Percentiles rank a stretch among this genome's conserved stretches.
These are phyloP conservation scores for Heterodera filipjevi DNA, from an alignment of 2,888 invertebrate genomes.

Conservation along the genomic window DNA sequence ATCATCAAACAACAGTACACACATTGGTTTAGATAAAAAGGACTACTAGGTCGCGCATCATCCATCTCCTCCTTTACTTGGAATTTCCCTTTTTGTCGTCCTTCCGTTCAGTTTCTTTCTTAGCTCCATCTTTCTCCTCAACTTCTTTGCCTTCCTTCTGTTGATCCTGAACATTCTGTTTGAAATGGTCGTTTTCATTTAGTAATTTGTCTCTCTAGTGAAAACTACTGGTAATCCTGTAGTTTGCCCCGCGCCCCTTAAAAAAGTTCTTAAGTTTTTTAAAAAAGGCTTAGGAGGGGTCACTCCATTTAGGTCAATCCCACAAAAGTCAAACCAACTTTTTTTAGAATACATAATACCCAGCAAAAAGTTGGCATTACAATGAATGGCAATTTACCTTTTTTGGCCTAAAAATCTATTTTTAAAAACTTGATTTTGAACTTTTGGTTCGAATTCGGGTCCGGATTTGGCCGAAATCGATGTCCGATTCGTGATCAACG, in stretches of 20 bases:
- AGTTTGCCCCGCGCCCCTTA: too few species aligned
- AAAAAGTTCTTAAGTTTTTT: too few species aligned
- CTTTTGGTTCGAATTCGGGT: not conserved
- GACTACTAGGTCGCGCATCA: not conserved
- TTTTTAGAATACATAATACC: too few species aligned
- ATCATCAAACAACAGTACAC: not conserved
- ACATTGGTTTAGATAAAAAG: not conserved
- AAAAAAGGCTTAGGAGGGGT: too few species aligned
- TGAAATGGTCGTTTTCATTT: too few species aligned
- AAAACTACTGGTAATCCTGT: too few species aligned
- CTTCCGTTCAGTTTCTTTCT: not conserved
- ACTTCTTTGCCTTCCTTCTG: not conserved
- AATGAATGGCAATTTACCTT: too few species aligned
- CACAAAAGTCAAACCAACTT: too few species aligned
- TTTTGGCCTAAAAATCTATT: too few species aligned
- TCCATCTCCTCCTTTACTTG: not conserved
- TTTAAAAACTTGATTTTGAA: not conserved
- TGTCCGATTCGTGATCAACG: not conserved
- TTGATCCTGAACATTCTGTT: not conserved
- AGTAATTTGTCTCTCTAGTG: too few species aligned
- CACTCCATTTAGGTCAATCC: too few species aligned
- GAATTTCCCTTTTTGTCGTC: not conserved
- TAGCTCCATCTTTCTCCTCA: not conserved
- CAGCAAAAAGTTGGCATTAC: too few species aligned
- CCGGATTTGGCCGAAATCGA: not conserved